These are phyloP conservation scores for Buphagus erythrorhynchus DNA, from an alignment of 2,797 vertebrate species.

Conservation along the genomic window DNA sequence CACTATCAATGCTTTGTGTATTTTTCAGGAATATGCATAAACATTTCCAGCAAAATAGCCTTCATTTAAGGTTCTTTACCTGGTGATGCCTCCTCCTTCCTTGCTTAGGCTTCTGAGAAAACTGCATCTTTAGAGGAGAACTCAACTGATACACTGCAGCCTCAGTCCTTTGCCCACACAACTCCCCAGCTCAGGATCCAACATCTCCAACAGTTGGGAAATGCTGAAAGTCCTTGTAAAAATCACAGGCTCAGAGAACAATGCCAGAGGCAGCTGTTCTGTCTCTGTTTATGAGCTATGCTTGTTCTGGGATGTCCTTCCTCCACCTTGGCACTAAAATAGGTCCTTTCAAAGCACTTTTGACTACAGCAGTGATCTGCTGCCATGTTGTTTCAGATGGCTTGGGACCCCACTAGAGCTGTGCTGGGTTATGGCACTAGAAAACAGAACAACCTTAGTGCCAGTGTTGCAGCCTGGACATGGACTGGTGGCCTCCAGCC, in stretches of 20 bases:
- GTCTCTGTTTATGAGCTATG: background rate
- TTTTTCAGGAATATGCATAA: background rate
- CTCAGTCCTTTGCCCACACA: background rate
- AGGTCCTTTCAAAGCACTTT: conserved; percentile 33
- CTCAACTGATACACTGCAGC: background rate
- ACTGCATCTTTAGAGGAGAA: background rate
- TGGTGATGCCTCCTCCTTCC: background rate
- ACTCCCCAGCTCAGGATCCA: background rate
- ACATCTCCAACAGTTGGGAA: background rate
- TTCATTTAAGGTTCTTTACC: background rate
- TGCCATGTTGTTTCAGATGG: background rate
- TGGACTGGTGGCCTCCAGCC: background rate
- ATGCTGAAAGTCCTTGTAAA: background rate
- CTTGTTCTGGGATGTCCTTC: conserved; percentile 13
- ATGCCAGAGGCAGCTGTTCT: background rate
- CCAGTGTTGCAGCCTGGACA: background rate
- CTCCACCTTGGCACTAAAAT: conserved; percentile 41
- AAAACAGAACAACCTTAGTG: background rate
- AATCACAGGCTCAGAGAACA: background rate
- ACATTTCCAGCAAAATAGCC: conserved; percentile 27
- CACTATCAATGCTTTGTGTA: background rate
- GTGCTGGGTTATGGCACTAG: background rate
- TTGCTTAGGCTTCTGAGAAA: background rate
- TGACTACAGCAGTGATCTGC: background rate
- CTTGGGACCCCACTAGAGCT: background rate